These are phyloP conservation scores for Dasyprocta punctata DNA, from an alignment of 2,113 vertebrate genomes.

Conservation along the genomic window DNA sequence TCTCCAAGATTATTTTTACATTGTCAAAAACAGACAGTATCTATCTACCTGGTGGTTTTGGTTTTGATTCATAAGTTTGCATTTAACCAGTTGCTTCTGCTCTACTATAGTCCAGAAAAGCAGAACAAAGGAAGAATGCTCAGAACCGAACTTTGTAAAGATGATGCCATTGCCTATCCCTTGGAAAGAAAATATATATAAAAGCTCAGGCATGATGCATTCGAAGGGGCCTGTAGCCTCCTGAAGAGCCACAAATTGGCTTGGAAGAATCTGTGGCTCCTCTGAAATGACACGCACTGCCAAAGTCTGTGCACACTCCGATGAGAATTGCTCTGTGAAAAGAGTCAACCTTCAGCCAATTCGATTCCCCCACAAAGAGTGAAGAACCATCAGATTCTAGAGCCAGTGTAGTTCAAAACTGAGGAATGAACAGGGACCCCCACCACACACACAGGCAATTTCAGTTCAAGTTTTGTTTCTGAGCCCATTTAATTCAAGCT, in stretches of 20 bases:
- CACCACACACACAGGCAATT: background rate
- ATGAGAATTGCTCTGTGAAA: background rate
- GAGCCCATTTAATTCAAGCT: background rate
- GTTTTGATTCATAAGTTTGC: slow-evolving; percentile 56
- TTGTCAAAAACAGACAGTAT: slow-evolving; percentile 60
- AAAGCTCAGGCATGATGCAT: background rate
- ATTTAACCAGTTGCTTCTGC: background rate
- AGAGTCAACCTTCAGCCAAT: background rate
- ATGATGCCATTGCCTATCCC: background rate
- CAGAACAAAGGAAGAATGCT: slow-evolving; percentile 8
- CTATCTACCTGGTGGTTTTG: background rate
- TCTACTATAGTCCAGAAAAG: background rate
- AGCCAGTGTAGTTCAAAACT: background rate
- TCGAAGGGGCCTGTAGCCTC: background rate
- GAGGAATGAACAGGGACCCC: background rate
- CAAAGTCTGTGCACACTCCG: background rate
- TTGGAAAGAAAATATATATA: background rate
- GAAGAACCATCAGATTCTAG: background rate
- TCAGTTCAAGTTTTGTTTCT: background rate
- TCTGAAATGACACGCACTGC: background rate
- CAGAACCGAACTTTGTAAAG: background rate
- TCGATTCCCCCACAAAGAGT: background rate
- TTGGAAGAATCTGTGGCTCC: background rate
- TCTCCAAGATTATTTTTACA: slow-evolving; percentile 57
- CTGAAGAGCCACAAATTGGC: background rate